Base-by-base conservation (phyloP, 1,140 invertebrate species). In the Fopius arisanus region DNA sequence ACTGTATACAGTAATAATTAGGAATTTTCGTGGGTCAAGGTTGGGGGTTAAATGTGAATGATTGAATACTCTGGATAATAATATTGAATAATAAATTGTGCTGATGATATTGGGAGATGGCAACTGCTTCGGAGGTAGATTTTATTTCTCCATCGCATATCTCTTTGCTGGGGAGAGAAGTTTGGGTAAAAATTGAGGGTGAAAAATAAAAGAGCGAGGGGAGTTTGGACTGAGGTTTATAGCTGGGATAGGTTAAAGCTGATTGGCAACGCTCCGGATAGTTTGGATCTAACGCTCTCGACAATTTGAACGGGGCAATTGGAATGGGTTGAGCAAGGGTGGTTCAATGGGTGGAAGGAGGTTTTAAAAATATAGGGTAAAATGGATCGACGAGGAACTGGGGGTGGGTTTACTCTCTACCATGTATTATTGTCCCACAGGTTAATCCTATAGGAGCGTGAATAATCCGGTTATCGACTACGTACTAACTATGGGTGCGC, bases 361-460 rank as follows among this genome's bases (percentile, higher is more conserved):
- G 23, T 59, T 59, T 26, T 59, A 26, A 23, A 59, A 28, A 28
- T 23, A 26, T 23, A 59, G 54, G 54, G 19, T 51, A 14, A 16
- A 51, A 51, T 51, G 43, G 43, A 51, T 19, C n/a, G 19, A n/a
- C n/a, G n/a, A 14, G 43, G n/a, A 14, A 3, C 2, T 51, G n/a
- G 54, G 19, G 19, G 19, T 26, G 54, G 19, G 54, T 26, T 59
- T 51, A 51, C 43, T 16, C 43, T 7, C 14, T 14, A 51, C 54
- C 14, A 23, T 59, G 54, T 23, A 26, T 59, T 59, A 59, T 59
- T 59, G 54, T 59, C 54, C 54, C 54, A 26, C 54, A 59, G 54
- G 54, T 59, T 59, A 59, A 59, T 59, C 54, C 54, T 59, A 59
- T 59, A 59, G 54, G 14, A 59, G 54, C 54, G 54, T 59, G 54